Conservation (phyloP, 2,113 vertebrate species). For the Antechinus stuartii region DNA sequence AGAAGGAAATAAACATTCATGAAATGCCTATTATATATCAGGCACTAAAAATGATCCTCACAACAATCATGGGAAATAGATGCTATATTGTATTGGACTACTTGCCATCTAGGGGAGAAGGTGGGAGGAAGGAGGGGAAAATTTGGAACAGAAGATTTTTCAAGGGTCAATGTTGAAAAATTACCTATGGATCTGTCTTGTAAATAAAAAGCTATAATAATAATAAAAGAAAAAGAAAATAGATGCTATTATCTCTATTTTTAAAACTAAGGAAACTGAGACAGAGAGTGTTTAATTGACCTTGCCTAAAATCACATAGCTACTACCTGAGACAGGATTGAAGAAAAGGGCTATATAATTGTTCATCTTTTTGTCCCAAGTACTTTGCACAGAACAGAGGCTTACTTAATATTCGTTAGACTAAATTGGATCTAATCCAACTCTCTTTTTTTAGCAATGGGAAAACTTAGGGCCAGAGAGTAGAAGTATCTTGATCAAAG, state of each 20-base stretch:
- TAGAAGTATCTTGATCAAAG: neutral
- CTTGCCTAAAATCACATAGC: neutral
- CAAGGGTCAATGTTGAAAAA: no score
- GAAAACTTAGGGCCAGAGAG: neutral
- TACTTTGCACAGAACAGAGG: neutral
- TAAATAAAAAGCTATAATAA: no score
- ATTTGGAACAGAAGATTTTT: no score
- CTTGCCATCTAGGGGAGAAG: no score
- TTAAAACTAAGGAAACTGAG: neutral
- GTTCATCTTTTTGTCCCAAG: no score
- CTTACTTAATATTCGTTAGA: neutral
- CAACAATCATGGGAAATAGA: neutral
- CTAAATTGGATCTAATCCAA: neutral
- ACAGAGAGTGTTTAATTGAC: neutral
- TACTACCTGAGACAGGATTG: neutral
- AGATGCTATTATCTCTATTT: neutral
- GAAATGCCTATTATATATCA: neutral
- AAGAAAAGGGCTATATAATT: neutral
- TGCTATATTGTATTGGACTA: no score
- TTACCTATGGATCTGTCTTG: no score
- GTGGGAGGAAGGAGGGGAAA: no score
- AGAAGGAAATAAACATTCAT: neutral
- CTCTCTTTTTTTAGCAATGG: neutral
- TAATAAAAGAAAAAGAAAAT: neutral
- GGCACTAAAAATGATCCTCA: neutral